Base-by-base conservation (phyloP, 2,888 invertebrate species). In the Eupeodes luniger region DNA sequence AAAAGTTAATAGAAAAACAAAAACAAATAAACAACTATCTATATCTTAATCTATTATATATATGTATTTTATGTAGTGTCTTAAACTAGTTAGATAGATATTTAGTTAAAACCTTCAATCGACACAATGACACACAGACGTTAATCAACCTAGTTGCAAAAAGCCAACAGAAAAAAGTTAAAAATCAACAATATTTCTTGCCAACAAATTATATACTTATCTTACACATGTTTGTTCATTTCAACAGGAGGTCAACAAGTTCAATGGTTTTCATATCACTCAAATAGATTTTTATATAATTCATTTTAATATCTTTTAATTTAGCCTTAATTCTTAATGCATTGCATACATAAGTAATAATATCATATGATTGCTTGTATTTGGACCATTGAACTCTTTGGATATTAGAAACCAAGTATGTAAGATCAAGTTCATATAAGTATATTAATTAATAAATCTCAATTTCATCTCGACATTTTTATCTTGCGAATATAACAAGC, bases 171-270 rank as follows among this genome's bases (percentile, higher is more conserved):
- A n/a, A 55, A 55, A 55, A 55, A 64, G 11, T 19, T 44, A 64
- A 47, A 19, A 19, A 19, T 19, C 19, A 53, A 62, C 40, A 34
- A 67, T 51, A 53, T 53, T 53, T 57, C 27, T 59, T 72, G 72
- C 47, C 72, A 74, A 55, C 80, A 34, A 76, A 64, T 7, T 7
- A 7, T 7, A 7, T 40, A 40, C 40, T 55, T 66, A 34, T 27
- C 59, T 70, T 27, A 72, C 57, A 51, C 66, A 47, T 40, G 34
- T 51, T 16, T 47, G 16, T 70, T 19, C 53, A 44, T 59, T 55
- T 44, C 44, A 27, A 27, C 27, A 59, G 79, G 82, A 86, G 86
- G 86, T 82, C 59, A 86, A 53, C 59, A 59, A 59, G 72, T 75
- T 82, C 75, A 82, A 82, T 51, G 47, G 57, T 75, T 66, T 66